Percentiles rank a stretch among this genome's conserved stretches.
Conservation (phyloP, 37 sponge, comb jelly and placozoan species). For the Petrosia ficiformis region DNA sequence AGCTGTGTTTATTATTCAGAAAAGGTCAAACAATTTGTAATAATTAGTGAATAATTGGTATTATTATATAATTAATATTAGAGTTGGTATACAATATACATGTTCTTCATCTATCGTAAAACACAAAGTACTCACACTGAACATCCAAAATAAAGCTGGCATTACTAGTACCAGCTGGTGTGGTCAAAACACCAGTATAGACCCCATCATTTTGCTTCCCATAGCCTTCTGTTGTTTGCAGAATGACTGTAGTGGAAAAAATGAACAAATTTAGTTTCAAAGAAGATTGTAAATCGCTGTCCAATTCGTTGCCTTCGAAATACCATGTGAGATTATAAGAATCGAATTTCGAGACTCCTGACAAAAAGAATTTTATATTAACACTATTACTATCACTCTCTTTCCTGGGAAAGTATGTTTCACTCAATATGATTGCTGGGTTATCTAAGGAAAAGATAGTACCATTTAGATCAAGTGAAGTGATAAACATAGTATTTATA, state of each 20-base stretch:
- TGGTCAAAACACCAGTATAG: constrained; percentile 16
- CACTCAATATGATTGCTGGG: not conserved
- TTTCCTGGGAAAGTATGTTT: not conserved
- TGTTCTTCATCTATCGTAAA: not conserved
- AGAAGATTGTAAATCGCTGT: not conserved
- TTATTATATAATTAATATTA: no score
- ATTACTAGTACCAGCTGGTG: constrained; percentile 16
- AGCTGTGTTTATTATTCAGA: no score
- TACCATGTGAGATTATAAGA: not conserved
- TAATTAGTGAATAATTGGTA: no score
- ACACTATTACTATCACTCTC: not conserved
- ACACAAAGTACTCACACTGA: not conserved
- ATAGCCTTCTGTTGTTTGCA: no score
- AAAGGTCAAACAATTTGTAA: no score
- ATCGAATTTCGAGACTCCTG: not conserved
- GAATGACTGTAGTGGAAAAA: not conserved
- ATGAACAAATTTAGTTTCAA: not conserved
- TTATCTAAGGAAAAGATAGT: no score
- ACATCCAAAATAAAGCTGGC: constrained; percentile 9
- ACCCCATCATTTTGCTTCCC: not conserved
- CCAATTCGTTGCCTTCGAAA: not conserved
- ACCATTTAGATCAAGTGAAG: no score
- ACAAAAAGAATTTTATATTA: not conserved
- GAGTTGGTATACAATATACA: no score
- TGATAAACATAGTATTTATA: not conserved